These are phyloP conservation scores for Bergia puertoricense DNA, from an alignment of 92 coral and sea anemone genomes.

Conservation along the genomic window DNA sequence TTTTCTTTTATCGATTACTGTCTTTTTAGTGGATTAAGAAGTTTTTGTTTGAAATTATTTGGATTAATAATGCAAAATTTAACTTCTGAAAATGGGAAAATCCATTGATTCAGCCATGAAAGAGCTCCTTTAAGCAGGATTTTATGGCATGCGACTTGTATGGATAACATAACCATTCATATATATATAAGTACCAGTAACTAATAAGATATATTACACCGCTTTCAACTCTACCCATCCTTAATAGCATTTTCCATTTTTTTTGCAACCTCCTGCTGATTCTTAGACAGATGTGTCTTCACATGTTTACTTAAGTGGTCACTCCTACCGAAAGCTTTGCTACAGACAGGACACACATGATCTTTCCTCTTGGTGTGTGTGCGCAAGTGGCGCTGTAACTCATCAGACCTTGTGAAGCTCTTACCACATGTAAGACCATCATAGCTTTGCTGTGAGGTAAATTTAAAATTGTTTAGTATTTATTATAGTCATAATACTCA, in stretches of 20 bases:
- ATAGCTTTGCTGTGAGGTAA: slow-evolving; percentile 23
- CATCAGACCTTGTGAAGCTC: slow-evolving; percentile 93
- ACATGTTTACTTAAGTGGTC: slow-evolving; percentile 86
- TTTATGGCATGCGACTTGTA: no score
- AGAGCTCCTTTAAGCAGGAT: no score
- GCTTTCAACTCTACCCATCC: neutral
- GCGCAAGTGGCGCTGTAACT: slow-evolving; percentile 81
- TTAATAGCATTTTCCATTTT: slow-evolving; percentile 1
- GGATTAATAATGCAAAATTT: no score
- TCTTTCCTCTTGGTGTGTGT: slow-evolving; percentile 87
- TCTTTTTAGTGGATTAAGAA: no score
- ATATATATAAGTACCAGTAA: no score
- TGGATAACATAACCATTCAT: no score
- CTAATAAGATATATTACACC: no score
- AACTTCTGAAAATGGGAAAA: no score
- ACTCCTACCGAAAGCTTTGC: slow-evolving; percentile 91
- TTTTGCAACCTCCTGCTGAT: slow-evolving; percentile 28
- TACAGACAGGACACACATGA: slow-evolving; percentile 68
- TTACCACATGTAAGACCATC: slow-evolving; percentile 72
- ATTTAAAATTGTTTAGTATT: neutral
- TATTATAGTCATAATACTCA: no score
- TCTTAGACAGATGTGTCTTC: slow-evolving; percentile 70
- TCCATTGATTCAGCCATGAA: no score
- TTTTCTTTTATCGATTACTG: no score
- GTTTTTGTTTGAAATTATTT: no score